A percentile compares a stretch with the other conserved stretches of the same genome.
Evolutionary conservation across 2,113 vertebrate species (phyloP).

Genomic region (Silurus asotus): DNA sequence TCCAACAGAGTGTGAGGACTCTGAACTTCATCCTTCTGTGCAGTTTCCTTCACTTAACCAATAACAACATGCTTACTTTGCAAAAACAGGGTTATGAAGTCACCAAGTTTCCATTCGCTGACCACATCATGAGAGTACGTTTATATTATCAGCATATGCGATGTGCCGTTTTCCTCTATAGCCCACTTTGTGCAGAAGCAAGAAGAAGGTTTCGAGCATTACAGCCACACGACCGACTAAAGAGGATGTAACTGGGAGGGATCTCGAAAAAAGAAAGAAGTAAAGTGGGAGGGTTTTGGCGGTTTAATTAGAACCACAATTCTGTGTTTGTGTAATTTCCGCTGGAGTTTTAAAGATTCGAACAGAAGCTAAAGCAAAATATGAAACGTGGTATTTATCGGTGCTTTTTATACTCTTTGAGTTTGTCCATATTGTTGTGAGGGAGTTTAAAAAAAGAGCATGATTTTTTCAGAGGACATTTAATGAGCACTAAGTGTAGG

Average conservation of each 20-base stretch:
- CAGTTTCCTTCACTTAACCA: not conserved
- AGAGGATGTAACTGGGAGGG: conserved; percentile 21
- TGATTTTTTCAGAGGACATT: not conserved
- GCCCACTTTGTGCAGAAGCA: not conserved
- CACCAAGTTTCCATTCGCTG: conserved; percentile 16
- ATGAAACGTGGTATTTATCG: not conserved
- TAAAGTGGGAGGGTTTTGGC: not conserved
- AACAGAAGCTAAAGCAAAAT: not conserved
- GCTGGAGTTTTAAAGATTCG: not conserved
- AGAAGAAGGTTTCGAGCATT: not conserved
- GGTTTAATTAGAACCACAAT: not conserved
- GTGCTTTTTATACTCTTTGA: conserved; percentile 7
- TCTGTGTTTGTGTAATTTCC: not conserved
- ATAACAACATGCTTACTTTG: not conserved
- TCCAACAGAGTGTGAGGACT: not conserved
- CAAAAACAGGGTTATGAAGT: not conserved
- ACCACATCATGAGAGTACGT: not conserved
- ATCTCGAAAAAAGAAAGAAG: not conserved
- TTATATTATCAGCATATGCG: not conserved
- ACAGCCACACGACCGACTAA: not conserved
- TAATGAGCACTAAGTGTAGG: not conserved
- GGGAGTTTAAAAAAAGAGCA: not conserved
- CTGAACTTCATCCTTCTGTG: conserved; percentile 3
- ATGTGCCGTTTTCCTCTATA: not conserved
- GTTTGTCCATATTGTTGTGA: conserved; percentile 8